Evolutionary conservation across 1,140 invertebrate species (phyloP).

Genomic region (Drosophila kurseongensis): DNA sequence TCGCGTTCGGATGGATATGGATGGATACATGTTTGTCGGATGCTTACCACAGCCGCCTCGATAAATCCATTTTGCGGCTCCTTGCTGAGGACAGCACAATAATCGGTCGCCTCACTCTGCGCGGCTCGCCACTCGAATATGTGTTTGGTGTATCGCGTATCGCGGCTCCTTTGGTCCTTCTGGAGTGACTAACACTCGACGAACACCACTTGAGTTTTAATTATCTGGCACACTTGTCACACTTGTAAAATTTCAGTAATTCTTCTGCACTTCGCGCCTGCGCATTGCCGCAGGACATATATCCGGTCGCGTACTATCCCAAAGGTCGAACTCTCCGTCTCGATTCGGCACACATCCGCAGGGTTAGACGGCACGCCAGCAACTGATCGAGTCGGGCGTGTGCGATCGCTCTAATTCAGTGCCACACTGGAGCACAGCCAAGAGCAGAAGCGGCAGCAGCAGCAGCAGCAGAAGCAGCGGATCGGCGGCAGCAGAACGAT

Average conservation of each 20-base stretch:
- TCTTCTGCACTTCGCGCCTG: slow-evolving; percentile 68
- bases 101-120: slow-evolving; percentile 49
- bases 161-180: slow-evolving; percentile 8
- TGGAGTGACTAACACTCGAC: slow-evolving; percentile 31
- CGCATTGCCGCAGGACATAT: slow-evolving; percentile 62
- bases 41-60: slow-evolving; percentile 84
- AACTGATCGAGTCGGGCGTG: slow-evolving; percentile 63
- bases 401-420: slow-evolving; percentile 77
- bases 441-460: slow-evolving; percentile 1
- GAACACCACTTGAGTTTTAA: slow-evolving; percentile 71
- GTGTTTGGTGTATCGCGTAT: slow-evolving; percentile 12
- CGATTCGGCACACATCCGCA: slow-evolving; percentile 70
- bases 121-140: background rate
- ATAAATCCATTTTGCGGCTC: slow-evolving; percentile 84
- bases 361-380: slow-evolving; percentile 74
- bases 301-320: slow-evolving; percentile 21
- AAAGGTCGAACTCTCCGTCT: slow-evolving; percentile 41
- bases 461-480: slow-evolving; percentile 6
- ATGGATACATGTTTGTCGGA: slow-evolving; percentile 68
- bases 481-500: slow-evolving; percentile 16
- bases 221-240: slow-evolving; percentile 64
- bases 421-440: slow-evolving; percentile 36
- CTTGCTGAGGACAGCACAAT: slow-evolving; percentile 43
- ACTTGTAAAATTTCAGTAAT: slow-evolving; percentile 22
- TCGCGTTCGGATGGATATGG: slow-evolving; percentile 37